Evolutionary conservation across 1,140 invertebrate genomes (phyloP), one percentile per base, ranked within the genome.

Genomic region (Acromyrmex echinatior): DNA sequence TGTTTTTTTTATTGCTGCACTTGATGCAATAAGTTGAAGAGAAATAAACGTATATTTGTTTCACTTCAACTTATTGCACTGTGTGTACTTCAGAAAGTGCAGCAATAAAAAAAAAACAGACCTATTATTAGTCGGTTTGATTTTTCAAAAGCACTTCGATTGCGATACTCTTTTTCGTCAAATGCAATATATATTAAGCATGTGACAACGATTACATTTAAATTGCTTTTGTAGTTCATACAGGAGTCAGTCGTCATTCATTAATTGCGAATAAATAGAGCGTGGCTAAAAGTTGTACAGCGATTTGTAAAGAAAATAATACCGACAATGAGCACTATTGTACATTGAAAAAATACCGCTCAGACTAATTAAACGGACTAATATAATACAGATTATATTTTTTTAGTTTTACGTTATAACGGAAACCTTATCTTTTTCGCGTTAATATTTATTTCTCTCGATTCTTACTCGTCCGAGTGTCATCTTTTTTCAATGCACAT

Each of bases 261-360:
- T 82, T 53, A 39, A 16, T 73, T 28, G 39, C 25, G 18, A 84
- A 76, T 51, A 76, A 51, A 76, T 82, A 74, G 39, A 84, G 45
- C 25, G 7, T 21, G 56, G n/a, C 25, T 62, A 62, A 74, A 62
- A 62, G 62, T 74, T 35, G 56, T 58, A 81, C 21, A 45, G 16
- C 35, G 25, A 76, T 62, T 62, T 18, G 28, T 45, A 62, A 39
- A 76, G 5, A 76, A 84, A 84, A 76, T 84, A 84, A 84, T 84
- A 84, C 70, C 39, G 39, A 45, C 39, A 45, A 45, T 84, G 80
- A 76, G 39, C 70, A 76, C 25, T 76, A 14, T 45, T 76, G 65
- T 62, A 58, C 70, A 84, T 39, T 76, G 80, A 84, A 39, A 74
- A 76, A 84, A 76, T n/a, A 35, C 4, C 25, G 39, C 53, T 76